Base-by-base conservation (phyloP, 2,797 vertebrate genomes). In the Lacerta agilis region DNA sequence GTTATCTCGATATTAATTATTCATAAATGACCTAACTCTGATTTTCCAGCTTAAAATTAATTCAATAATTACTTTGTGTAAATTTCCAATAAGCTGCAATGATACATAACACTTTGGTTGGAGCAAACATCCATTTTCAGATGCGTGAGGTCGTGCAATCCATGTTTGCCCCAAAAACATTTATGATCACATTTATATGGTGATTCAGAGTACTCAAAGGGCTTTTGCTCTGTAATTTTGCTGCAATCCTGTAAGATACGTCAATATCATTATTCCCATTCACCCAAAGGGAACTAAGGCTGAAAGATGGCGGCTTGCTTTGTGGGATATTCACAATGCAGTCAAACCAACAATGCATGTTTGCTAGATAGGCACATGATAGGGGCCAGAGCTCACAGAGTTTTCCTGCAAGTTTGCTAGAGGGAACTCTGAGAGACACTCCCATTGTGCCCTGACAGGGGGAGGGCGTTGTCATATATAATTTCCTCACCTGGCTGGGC, bases 11-110 rank as follows among this genome's bases (percentile, higher is more conserved):
- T 66, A 86, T 71, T 25, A 23, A 80, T 91, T 61, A 38, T 76
- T 82, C 38, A 20, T 87, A 89, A 9, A 1, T 4, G 85, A 33
- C 88, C 88, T 72, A 80, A 36, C 33, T 89, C 86, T 85, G 49
- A 6, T 83, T 85, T 88, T 88, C 29, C 86, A 36, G 45, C 88
- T 69, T 58, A 61, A 83, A 88, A 89, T n/a, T 86, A 90, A 82
- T 55, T 38, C 0, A 82, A 85, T 80, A 89, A 49, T 29, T 15
- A 38, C n/a, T n/a, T 83, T 69, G 15, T 71, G 20, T 29, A 69
- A 20, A 61, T 20, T 36, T 18, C 29, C 36, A 67, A 45, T 25
- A 49, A 67, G 45, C n/a, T 55, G 64, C 55, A 71, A 71, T 71
- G n/a, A 71, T 71, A 27, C 11, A 36, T 29, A n/a, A 43, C 64